phyloP scores from a whole-genome alignment of 2,888 invertebrate genomes.

The Carabus problematicus region DNA sequence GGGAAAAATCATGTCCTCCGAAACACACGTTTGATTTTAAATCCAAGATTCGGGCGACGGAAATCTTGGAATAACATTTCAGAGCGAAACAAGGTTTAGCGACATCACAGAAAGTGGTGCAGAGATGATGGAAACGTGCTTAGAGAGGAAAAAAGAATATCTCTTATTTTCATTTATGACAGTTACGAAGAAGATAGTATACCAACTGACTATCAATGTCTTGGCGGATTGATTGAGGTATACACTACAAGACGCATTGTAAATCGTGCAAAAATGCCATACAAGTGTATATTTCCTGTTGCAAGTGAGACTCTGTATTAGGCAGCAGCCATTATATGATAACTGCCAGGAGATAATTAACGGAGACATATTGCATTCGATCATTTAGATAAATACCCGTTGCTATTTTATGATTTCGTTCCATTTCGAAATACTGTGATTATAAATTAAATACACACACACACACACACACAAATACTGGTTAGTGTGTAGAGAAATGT shows the following conservation, averaged over 20 bases:
- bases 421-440: constrained; percentile 21
- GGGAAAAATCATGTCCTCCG: constrained; percentile 1
- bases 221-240: background rate
- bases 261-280: too few species aligned
- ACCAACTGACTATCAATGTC: background rate
- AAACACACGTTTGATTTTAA: constrained; percentile 34
- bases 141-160: background rate
- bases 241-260: background rate
- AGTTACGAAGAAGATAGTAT: background rate
- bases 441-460: background rate
- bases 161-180: background rate
- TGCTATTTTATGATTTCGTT: constrained; percentile 23
- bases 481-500: too few species aligned
- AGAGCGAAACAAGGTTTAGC: constrained; percentile 4
- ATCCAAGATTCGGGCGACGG: constrained; percentile 22
- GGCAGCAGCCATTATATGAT: constrained; percentile 34
- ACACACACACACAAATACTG: too few species aligned
- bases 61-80: constrained; percentile 38
- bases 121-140: background rate
- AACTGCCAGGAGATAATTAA: constrained; percentile 24
- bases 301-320: constrained; percentile 33
- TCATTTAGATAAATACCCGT: constrained; percentile 36
- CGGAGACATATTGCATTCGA: constrained; percentile 18
- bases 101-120: constrained; percentile 4
- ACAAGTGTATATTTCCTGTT: constrained; percentile 31